Evolutionary conservation across 2,888 invertebrate species (phyloP), one percentile per base, ranked within the genome.

Genomic region (Melinaea menophilus): DNA sequence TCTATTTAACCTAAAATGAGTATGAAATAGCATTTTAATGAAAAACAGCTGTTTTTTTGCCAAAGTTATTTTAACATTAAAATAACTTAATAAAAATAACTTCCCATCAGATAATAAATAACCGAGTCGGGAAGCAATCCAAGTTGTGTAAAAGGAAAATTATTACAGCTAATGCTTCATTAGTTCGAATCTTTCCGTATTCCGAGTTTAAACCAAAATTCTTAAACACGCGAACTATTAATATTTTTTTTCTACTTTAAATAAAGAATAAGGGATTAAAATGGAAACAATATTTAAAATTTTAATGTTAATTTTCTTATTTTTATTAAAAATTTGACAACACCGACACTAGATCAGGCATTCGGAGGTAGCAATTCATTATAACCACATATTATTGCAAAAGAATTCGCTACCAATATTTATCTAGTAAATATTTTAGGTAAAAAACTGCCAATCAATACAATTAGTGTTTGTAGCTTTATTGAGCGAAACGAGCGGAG

Each of bases 331-430:
- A 67, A 67, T 69, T 69, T 63, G 70, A 72, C 70, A 72, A 81
- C 81, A 83, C 77, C 80, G 74, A 80, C 83, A 76, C 82, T 84
- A 83, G 80, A 82, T 85, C 84, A 88, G 88, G 86, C 88, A 87
- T 85, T 83, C 75, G 79, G 89, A 89, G 89, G 89, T 89, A 88
- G 89, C 85, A 80, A 79, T 86, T 81, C 77, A 77, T 82, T 80
- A 76, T 81, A 81, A 63, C 69, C 70, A 68, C 69, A 68, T 65
- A 69, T 67, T 67, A 65, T 68, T 64, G 62, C 64, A 65, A 66
- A 62, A 56, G 51, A 51, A 9, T 31, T 31, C 51, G 51, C 51
- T 37, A 60, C 62, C 66, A 64, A 63, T 64, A 64, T 64, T 62
- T 61, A 54, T 47, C 60, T 4, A 51, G 51, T 56, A 61, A 63